Base-by-base conservation (phyloP, 2,797 vertebrate genomes). In the Pyrocephalus nanus region DNA sequence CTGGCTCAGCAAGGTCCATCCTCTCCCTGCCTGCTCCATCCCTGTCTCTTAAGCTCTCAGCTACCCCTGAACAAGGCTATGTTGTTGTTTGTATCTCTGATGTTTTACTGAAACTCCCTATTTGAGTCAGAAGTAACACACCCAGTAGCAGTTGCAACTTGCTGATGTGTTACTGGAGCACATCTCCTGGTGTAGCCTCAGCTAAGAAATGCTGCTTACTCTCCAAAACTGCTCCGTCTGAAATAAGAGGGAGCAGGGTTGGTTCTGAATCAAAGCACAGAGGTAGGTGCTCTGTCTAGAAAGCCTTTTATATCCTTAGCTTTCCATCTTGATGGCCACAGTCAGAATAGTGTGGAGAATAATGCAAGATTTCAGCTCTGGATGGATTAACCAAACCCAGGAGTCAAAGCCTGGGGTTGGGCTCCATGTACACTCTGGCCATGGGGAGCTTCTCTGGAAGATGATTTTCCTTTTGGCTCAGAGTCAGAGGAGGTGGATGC, bases 31-130 rank as follows among this genome's bases (percentile, higher is more conserved):
- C 80, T 40, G 22, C 45, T 80, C 36, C 45, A 11, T 34, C 14
- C 23, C 36, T 30, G 6, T 12, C 73, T 57, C 38, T 67, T 45
- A 20, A 71, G 19, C 20, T 83, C 34, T 79, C 17, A 45, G 30
- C 8, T 83, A 25, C 47, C 50, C 30, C n/a, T 53, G 60, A 60
- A 25, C 0, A 0, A 32, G 30, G 4, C n/a, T 16, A 3, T 12
- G 11, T 19, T 51, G 6, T 34, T 53, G 43, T 58, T 66, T 71
- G 25, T 54, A 12, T 60, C 43, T 45, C 48, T 88, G 51, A 23
- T n/a, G 47, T 75, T 92, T 47, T n/a, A 17, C 27, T 29, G 18
- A 20, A 25, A 62, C 21, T 76, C 18, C n/a, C 54, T 19, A 8
- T 53, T n/a, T 1, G 36, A 64, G 40, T 30, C 40, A 48, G 19